A percentile compares a stretch with the other conserved stretches of the same genome.
Evolutionary conservation across 2,113 vertebrate species (phyloP).

Genomic region (Brachirus orientalis): DNA sequence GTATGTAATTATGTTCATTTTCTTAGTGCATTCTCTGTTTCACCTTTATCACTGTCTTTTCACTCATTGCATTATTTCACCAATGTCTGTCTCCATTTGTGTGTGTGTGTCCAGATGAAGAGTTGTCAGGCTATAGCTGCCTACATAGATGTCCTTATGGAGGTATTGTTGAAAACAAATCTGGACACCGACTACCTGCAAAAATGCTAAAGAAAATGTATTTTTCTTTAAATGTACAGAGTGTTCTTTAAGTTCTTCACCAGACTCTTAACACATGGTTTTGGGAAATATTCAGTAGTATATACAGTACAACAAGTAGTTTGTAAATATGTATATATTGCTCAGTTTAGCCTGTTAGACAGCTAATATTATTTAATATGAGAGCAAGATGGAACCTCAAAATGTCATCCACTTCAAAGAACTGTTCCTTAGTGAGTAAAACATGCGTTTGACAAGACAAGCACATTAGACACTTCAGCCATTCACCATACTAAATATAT

Average conservation of each 20-base stretch:
- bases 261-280: slow-evolving; percentile 35
- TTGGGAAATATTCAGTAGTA: not conserved
- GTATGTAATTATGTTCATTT: not conserved
- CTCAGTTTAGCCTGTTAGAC: no score
- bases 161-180: slow-evolving; percentile 67
- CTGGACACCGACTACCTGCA: slow-evolving; percentile 7
- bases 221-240: not conserved
- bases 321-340: no score
- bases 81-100: slow-evolving; percentile 12
- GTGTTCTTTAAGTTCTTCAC: slow-evolving; percentile 42
- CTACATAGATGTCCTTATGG: slow-evolving; percentile 75
- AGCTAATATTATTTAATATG: no score
- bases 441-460: no score
- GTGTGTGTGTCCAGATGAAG: slow-evolving; percentile 62
- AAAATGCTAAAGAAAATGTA: slow-evolving; percentile 1
- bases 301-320: no score
- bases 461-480: no score
- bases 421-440: no score
- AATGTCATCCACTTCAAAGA: no score
- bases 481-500: no score
- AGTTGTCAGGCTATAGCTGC: slow-evolving; percentile 72
- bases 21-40: slow-evolving; percentile 1
- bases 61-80: slow-evolving; percentile 2
- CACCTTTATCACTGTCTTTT: not conserved
- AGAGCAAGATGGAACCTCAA: no score